Evolutionary conservation across 2,888 invertebrate genomes (phyloP).

Genomic region (Mythimna lalbum): DNA sequence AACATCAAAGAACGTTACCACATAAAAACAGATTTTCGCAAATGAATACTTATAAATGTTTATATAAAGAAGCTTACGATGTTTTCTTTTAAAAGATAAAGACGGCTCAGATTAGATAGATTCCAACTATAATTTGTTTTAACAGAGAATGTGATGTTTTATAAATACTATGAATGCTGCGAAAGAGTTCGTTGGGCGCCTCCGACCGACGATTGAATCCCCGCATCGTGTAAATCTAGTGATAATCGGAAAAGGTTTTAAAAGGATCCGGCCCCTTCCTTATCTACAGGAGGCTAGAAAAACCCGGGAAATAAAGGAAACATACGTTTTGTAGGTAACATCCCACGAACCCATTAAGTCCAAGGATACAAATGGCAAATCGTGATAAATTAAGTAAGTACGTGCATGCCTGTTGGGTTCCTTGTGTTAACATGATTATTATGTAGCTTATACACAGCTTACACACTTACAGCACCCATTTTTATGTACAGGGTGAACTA

Average conservation of each 20-base stretch:
- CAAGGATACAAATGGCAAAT: slow-evolving; percentile 40
- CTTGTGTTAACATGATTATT: not conserved
- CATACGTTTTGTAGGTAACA: slow-evolving; percentile 56
- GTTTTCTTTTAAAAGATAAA: slow-evolving; percentile 62
- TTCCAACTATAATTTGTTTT: slow-evolving; percentile 44
- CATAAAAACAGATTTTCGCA: slow-evolving; percentile 61
- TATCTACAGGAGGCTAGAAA: slow-evolving; percentile 49
- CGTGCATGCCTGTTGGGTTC: not conserved
- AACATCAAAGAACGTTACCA: slow-evolving; percentile 64
- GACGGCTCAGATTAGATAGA: slow-evolving; percentile 49
- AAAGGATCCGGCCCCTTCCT: slow-evolving; percentile 37
- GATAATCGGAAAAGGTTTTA: slow-evolving; percentile 61
- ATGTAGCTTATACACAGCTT: not conserved
- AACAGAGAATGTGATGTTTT: slow-evolving; percentile 36
- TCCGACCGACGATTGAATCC: slow-evolving; percentile 31
- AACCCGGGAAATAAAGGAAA: slow-evolving; percentile 47
- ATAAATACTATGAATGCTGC: slow-evolving; percentile 31
- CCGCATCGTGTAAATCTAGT: slow-evolving; percentile 46
- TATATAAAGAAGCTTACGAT: slow-evolving; percentile 55
- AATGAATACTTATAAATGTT: slow-evolving; percentile 63
- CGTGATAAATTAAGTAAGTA: slow-evolving; percentile 39
- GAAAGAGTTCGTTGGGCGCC: slow-evolving; percentile 20
- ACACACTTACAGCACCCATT: no score
- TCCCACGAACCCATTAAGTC: slow-evolving; percentile 42
- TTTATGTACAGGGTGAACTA: no score